These are phyloP conservation scores for Anarhynchus alexandrinus DNA, from an alignment of 2,113 vertebrate genomes.

Conservation along the genomic window DNA sequence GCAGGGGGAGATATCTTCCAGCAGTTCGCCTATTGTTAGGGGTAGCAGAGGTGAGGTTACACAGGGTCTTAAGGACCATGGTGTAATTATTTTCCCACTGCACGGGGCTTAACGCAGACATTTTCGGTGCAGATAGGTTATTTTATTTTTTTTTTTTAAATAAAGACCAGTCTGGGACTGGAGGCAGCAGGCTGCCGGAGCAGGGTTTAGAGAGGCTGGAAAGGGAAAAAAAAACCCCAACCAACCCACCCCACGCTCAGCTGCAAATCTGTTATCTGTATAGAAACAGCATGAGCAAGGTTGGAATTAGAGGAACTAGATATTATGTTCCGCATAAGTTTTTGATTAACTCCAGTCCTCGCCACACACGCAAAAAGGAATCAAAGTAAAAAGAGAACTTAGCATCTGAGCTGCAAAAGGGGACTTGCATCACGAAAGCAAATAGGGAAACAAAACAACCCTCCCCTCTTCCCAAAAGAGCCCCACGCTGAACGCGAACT, in stretches of 20 bases:
- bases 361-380: constrained; percentile 47
- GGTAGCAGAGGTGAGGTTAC: not conserved
- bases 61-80: not conserved
- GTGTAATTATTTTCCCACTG: not conserved
- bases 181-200: not conserved
- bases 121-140: not conserved
- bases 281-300: not conserved
- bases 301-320: not conserved
- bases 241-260: not conserved
- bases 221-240: not conserved
- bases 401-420: constrained; percentile 13
- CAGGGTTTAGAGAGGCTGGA: not conserved
- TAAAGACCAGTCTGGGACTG: not conserved
- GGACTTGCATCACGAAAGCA: not conserved
- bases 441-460: not conserved
- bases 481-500: not conserved
- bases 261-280: constrained; percentile 34
- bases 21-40: not conserved
- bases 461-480: not conserved
- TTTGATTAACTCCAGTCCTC: constrained; percentile 54
- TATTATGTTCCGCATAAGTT: constrained; percentile 37
- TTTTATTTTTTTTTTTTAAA: not conserved
- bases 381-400: not conserved
- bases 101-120: not conserved
- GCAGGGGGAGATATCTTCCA: not conserved